These are phyloP conservation scores for Athalia cordata DNA, from an alignment of 2,888 invertebrate species.

Conservation along the genomic window DNA sequence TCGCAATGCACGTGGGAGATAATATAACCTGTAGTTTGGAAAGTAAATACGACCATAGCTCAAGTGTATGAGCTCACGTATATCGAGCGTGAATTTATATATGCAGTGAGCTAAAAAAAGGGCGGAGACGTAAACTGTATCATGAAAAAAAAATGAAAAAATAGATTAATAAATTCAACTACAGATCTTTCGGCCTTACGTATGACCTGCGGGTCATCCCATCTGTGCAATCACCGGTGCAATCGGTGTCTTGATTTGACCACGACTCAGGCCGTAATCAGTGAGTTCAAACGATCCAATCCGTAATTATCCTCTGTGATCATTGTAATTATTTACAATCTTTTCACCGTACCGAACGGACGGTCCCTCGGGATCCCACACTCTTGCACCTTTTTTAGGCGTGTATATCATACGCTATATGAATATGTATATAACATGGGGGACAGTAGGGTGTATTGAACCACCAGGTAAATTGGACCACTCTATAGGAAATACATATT, in stretches of 20 bases:
- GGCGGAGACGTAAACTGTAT: too few species aligned
- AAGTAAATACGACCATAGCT: constrained; percentile 1
- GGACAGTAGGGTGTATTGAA: too few species aligned
- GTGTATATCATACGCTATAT: not conserved
- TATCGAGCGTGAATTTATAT: constrained; percentile 9
- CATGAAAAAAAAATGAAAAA: too few species aligned
- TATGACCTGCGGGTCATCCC: not conserved
- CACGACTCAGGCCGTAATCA: constrained; percentile 21
- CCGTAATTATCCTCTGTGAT: constrained; percentile 10
- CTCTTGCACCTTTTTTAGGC: constrained; percentile 14
- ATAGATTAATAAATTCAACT: not conserved
- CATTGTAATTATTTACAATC: constrained; percentile 32
- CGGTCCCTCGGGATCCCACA: constrained; percentile 12
- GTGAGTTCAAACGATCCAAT: constrained; percentile 17
- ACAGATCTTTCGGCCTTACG: not conserved
- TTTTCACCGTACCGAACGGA: not conserved
- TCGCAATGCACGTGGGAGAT: not conserved
- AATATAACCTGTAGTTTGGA: not conserved
- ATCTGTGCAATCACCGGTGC: not conserved
- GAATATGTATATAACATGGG: too few species aligned
- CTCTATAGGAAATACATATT: too few species aligned
- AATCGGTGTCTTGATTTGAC: constrained; percentile 3
- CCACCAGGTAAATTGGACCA: too few species aligned
- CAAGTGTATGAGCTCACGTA: not conserved
- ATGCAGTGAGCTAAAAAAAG: not conserved